Conservation (phyloP, 1,140 invertebrate genomes). For the Drosophila ficusphila region DNA sequence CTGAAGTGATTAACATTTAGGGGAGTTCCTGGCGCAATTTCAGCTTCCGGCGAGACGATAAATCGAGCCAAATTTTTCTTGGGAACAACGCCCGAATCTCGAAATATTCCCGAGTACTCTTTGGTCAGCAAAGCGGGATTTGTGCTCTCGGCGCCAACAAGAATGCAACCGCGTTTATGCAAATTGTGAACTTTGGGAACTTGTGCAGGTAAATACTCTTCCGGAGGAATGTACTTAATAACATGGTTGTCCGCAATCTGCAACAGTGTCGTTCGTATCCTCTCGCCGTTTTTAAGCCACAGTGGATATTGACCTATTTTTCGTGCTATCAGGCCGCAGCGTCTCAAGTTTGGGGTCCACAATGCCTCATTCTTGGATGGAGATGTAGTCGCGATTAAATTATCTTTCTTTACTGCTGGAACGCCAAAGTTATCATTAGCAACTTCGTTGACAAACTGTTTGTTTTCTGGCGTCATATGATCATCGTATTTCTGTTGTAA, state of each 20-base stretch:
- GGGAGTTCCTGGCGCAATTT: slow-evolving; percentile 95
- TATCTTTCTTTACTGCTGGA: slow-evolving; percentile 83
- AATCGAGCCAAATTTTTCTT: slow-evolving; percentile 94
- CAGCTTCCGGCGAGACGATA: slow-evolving; percentile 93
- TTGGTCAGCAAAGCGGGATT: slow-evolving; percentile 95
- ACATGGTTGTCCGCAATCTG: slow-evolving; percentile 98
- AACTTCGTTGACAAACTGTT: slow-evolving; percentile 92
- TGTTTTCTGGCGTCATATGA: slow-evolving; percentile 91
- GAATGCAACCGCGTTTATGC: slow-evolving; percentile 88
- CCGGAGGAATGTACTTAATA: slow-evolving; percentile 94
- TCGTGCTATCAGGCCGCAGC: slow-evolving; percentile 94
- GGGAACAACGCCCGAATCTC: slow-evolving; percentile 93
- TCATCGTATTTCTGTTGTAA: slow-evolving; percentile 85
- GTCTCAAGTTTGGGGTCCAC: slow-evolving; percentile 88
- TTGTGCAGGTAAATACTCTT: slow-evolving; percentile 88
- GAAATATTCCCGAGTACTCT: slow-evolving; percentile 95
- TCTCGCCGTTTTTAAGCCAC: slow-evolving; percentile 94
- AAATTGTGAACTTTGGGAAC: slow-evolving; percentile 77
- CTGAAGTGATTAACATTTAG: slow-evolving; percentile 94
- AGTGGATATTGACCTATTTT: slow-evolving; percentile 97
- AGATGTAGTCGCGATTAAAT: slow-evolving; percentile 86
- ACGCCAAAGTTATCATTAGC: slow-evolving; percentile 88
- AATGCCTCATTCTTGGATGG: slow-evolving; percentile 84
- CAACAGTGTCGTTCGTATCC: slow-evolving; percentile 91
- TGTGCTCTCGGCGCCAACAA: slow-evolving; percentile 95